Evolutionary conservation across 2,113 vertebrate genomes (phyloP), one percentile per base, ranked within the genome.

Genomic region (Phrynosoma blainvillii): DNA sequence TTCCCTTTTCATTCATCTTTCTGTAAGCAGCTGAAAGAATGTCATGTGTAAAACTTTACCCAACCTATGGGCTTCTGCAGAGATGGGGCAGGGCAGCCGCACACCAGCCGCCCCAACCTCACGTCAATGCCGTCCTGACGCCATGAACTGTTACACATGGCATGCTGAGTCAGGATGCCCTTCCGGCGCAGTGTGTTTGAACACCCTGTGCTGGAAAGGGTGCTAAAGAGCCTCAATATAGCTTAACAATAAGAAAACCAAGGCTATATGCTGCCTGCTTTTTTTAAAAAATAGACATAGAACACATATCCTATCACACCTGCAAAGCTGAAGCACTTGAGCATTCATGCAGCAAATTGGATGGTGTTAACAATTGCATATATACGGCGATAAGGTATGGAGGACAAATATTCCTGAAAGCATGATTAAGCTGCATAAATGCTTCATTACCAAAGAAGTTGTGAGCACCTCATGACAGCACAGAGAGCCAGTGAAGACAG

Each of bases 401-500:
- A 20, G 70, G 84, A 89, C 59, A 94, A 89, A 73, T 0, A 85
- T 89, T 88, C 91, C 88, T 82, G 89, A 84, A 94, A 94, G 68
- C 40, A 87, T 91, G 0, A 84, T 89, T 75, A 89, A 81, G 70
- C 4, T 0, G 73, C 32, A 2, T 92, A 90, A 94, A 95, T 85
- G 20, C 73, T 91, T 95, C 87, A 94, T 96, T 95, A 87, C 90
- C 88, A 88, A 93, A 89, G 82, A 93, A 94, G 92, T 76, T 56
- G 40, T 81, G 40, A 71, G 89, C 3, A 88, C 56, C 88, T 91
- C 79, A 90, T 88, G 93, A 92, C 92, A 95, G 89, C 59, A 93
- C 40, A 88, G 84, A 82, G 91, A 91, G 52, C 88, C 42, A 59
- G 23, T 84, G 89, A 78, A 95, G 87, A 94, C 79, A 93, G 82